phyloP scores from a whole-genome alignment of 2,113 vertebrate species.

The Maccullochella peelii region DNA sequence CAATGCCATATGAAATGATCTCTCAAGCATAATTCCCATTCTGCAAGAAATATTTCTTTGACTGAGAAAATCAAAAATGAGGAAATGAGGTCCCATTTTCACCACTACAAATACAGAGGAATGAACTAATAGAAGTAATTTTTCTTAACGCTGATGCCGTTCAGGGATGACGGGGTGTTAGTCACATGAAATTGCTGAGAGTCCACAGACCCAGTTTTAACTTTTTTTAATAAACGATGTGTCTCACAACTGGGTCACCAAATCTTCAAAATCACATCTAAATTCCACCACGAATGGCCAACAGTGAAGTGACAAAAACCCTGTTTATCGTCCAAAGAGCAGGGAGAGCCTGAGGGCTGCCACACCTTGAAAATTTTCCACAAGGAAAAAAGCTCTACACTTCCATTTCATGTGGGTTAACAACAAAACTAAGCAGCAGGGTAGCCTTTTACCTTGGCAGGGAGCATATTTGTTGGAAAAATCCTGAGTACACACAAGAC shows the following conservation, averaged over 20 bases:
- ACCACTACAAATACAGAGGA: constrained; percentile 15
- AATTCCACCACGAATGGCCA: constrained; percentile 21
- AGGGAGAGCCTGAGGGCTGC: constrained; percentile 42
- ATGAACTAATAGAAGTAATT: constrained; percentile 31
- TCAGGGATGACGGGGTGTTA: neutral
- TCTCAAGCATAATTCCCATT: constrained; percentile 42
- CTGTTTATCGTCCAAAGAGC: constrained; percentile 36
- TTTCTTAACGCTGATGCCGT: constrained; percentile 6
- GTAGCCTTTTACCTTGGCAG: constrained; percentile 31
- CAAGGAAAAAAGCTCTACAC: neutral
- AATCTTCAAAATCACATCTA: constrained; percentile 16
- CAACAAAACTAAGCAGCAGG: constrained; percentile 25
- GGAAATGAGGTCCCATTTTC: constrained; percentile 42
- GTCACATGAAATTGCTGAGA: constrained; percentile 19
- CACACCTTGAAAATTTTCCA: constrained; percentile 41
- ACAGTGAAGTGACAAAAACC: constrained; percentile 37
- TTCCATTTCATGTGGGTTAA: constrained; percentile 12
- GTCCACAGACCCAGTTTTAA: constrained; percentile 19
- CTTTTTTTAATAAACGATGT: constrained; percentile 17
- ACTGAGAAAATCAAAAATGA: constrained; percentile 50
- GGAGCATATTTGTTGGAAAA: constrained; percentile 11
- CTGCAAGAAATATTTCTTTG: constrained; percentile 44
- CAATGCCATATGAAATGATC: constrained; percentile 59
- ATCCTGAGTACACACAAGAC: constrained; percentile 28
- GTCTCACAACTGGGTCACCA: constrained; percentile 30